A percentile compares a stretch with the other conserved stretches of the same genome.
Evolutionary conservation across 2,888 invertebrate genomes (phyloP).

Genomic region (Anarsia innoxiella): DNA sequence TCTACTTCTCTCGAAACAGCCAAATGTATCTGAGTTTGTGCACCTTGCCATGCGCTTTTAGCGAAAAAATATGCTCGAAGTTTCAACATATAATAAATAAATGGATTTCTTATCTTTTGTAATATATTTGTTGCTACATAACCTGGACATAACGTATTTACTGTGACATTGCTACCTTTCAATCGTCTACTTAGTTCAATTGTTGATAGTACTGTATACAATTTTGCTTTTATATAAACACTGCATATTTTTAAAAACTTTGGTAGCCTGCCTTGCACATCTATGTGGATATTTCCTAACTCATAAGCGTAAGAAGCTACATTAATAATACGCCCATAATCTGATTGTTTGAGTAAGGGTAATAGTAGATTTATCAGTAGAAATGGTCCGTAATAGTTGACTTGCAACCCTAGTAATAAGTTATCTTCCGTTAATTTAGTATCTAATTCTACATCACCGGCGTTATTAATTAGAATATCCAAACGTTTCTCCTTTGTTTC

Average conservation of each 20-base stretch:
- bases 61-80: neutral
- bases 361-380: conserved; percentile 76
- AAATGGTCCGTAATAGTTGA: conserved; percentile 76
- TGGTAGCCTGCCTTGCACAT: conserved; percentile 15
- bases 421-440: conserved; percentile 71
- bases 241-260: neutral
- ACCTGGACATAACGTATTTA: conserved; percentile 87
- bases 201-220: conserved; percentile 76
- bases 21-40: conserved; percentile 7
- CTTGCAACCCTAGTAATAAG: conserved; percentile 72
- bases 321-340: conserved; percentile 56
- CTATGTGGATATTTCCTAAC: conserved; percentile 15
- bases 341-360: conserved; percentile 38
- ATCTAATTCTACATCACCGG: conserved; percentile 48
- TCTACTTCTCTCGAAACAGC: conserved; percentile 8
- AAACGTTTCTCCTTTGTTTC: conserved; percentile 52
- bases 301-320: conserved; percentile 67
- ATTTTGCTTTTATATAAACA: conserved; percentile 40
- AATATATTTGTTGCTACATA: conserved; percentile 80
- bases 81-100: neutral
- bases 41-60: conserved; percentile 7
- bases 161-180: conserved; percentile 80
- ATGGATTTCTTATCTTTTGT: conserved; percentile 32
- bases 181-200: conserved; percentile 79
- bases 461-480: conserved; percentile 75